Conservation (phyloP, 2,797 vertebrate genomes). For the Silurus aristotelis region DNA sequence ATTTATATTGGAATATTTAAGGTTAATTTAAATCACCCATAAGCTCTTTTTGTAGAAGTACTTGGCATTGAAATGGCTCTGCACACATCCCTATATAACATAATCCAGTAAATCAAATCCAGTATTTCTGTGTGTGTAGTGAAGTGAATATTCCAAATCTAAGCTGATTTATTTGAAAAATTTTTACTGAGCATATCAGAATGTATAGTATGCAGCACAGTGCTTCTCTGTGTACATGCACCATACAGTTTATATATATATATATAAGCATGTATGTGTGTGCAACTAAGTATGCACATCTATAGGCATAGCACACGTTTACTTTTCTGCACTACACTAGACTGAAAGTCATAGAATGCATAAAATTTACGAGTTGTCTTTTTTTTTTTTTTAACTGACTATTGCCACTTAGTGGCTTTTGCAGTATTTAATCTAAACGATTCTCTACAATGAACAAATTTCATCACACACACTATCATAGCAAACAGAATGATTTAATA, state of each 20-base stretch:
- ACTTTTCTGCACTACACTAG: constrained; percentile 22
- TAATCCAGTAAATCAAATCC: constrained; percentile 17
- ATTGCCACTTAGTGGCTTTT: constrained; percentile 23
- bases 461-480: neutral
- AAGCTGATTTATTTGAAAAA: constrained; percentile 42
- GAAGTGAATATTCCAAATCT: constrained; percentile 22
- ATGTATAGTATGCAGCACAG: constrained; percentile 36
- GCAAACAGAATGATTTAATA: neutral
- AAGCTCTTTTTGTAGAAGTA: constrained; percentile 39
- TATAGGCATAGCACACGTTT: neutral
- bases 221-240: constrained; percentile 22
- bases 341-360: constrained; percentile 2
- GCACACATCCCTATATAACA: constrained; percentile 15
- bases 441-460: constrained; percentile 10
- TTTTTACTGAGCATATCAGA: constrained; percentile 17
- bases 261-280: neutral
- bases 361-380: neutral
- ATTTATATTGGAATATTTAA: constrained; percentile 1
- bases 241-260: neutral
- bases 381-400: constrained; percentile 4
- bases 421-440: constrained; percentile 39
- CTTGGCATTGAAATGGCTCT: constrained; percentile 23
- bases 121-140: constrained; percentile 42
- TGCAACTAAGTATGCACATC: neutral
- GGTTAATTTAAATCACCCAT: constrained; percentile 3